Base-by-base conservation (phyloP, 2,113 vertebrate genomes). In the Campylomormyrus numenius region DNA sequence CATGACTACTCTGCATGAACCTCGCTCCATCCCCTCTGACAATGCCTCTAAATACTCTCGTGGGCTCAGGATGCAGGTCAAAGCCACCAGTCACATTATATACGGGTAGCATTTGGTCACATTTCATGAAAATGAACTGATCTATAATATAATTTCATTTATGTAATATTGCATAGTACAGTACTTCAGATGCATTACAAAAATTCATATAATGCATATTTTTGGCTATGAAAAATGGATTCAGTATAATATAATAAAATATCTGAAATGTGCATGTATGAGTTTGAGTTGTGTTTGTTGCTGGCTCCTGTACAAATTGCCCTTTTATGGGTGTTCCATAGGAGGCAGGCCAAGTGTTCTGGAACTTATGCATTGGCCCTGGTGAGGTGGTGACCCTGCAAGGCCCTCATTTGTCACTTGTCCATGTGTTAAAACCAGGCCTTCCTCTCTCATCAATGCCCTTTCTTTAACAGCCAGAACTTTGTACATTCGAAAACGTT, bases 351-450 rank as follows among this genome's bases (percentile, higher is more conserved):
- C 13, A 15, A 80, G 89, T 52, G 85, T 52, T 77, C 7, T 56
- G 48, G 85, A 35, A 42, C 74, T 49, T 70, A 39, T 88, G 85
- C 31, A 15, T 48, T 19, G 88, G 85, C 91, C 77, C 92, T 90
- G 90, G 91, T 90, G 74, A 94, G 92, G 89, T 90, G 92, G 92
- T 94, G 92, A 94, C 93, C 94, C 90, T 90, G 90, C 89, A 89
- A 88, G 91, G 92, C 90, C 93, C 92, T 92, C 92, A 95, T 94
- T 96, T 95, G 91, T 95, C 93, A 94, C 93, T 91, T 95, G 94
- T 94, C 93, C 91, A 85, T 70, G 91, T 87, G 91, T 93, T 92
- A 89, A 93, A 91, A 91, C 85, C 93, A 94, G 91, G 88, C 91
- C 93, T 92, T 94, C 91, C 92, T 94, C 92, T 70, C 90, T 92